Percentiles rank a stretch among this genome's conserved stretches.
Conservation (phyloP, 1,140 invertebrate species). For the Cyrtorhinus lividipennis region DNA sequence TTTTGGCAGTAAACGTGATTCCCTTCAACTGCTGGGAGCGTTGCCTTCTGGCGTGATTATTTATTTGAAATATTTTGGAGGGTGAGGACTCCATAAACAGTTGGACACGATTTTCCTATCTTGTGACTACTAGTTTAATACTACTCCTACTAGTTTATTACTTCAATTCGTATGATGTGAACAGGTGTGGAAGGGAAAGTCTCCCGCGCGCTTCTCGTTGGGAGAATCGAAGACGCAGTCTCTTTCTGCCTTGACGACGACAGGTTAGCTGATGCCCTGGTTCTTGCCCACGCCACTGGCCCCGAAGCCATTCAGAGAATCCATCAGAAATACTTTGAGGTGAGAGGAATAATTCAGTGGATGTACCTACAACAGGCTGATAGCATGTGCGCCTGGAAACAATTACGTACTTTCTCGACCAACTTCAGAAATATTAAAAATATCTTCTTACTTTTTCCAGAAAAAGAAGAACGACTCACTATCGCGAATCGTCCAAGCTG, state of each 20-base stretch:
- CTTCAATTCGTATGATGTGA: slow-evolving; percentile 23
- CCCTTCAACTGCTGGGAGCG: no score
- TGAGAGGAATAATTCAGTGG: no score
- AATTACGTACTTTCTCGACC: no score
- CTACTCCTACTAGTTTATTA: slow-evolving; percentile 47
- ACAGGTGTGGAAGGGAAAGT: slow-evolving; percentile 61
- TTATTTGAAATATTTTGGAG: no score
- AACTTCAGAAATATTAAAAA: neutral
- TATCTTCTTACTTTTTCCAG: slow-evolving; percentile 28
- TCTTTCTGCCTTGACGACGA: slow-evolving; percentile 69
- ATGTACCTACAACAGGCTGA: no score
- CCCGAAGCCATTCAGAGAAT: slow-evolving; percentile 59
- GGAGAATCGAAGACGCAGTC: slow-evolving; percentile 77
- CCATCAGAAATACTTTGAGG: slow-evolving; percentile 51
- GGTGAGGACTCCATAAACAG: no score
- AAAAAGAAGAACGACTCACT: slow-evolving; percentile 43
- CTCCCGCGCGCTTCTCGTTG: slow-evolving; percentile 72
- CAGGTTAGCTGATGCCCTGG: slow-evolving; percentile 69
- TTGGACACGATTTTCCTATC: no score
- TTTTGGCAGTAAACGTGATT: no score
- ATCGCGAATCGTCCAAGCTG: slow-evolving; percentile 58
- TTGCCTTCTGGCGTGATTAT: no score
- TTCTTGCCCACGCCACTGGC: slow-evolving; percentile 64
- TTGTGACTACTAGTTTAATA: slow-evolving; percentile 34
- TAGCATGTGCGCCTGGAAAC: no score